Percentiles rank a stretch among this genome's conserved stretches.
phyloP scores from a whole-genome alignment of 2,797 vertebrate genomes.

The Octomys mimax region DNA sequence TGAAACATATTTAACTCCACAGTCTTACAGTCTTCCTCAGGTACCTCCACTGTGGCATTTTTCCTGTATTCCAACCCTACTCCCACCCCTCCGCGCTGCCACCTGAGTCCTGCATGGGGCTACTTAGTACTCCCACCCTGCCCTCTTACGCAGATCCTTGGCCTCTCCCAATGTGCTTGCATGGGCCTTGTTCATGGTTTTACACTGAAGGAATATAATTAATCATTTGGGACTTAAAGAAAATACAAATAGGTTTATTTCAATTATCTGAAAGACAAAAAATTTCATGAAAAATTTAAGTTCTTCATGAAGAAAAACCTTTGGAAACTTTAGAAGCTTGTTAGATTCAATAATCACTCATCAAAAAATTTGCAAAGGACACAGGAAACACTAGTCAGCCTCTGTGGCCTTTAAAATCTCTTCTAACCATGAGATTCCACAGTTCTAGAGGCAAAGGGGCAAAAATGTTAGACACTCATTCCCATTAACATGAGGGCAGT shows the following conservation, averaged over 20 bases:
- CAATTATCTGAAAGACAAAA: neutral
- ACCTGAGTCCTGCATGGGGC: neutral
- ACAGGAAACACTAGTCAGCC: neutral
- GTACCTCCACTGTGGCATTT: neutral
- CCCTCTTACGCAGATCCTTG: neutral
- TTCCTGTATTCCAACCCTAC: neutral
- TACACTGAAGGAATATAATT: neutral
- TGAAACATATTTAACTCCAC: neutral
- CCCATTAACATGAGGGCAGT: neutral
- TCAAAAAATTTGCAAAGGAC: conserved; percentile 13
- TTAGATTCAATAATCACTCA: neutral
- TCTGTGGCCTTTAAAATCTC: neutral
- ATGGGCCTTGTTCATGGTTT: neutral
- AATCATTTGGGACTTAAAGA: neutral
- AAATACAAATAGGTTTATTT: neutral
- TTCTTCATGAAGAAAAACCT: conserved; percentile 10
- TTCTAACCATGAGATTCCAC: neutral
- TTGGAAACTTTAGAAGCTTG: conserved; percentile 7
- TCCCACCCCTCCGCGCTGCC: neutral
- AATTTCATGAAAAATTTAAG: neutral
- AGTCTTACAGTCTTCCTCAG: neutral
- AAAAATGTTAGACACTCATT: neutral
- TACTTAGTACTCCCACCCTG: fast-evolving
- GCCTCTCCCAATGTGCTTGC: neutral
- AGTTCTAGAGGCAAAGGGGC: neutral